phyloP scores from a whole-genome alignment of 2,113 vertebrate species.

The Rousettus leschenaultii region DNA sequence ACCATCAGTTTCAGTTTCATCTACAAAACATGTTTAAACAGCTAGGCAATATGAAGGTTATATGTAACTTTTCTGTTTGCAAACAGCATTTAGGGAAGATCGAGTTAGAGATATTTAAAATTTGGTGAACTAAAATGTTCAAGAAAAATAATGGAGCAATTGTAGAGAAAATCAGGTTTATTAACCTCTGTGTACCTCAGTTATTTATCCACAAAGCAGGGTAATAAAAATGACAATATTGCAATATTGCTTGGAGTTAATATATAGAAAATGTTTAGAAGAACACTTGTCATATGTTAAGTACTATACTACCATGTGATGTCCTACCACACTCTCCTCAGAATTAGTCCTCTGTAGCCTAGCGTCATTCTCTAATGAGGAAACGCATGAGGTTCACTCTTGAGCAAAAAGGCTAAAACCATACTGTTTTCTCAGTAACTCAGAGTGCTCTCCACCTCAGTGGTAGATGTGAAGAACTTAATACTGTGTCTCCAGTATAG shows the following conservation, averaged over 20 bases:
- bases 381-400: neutral
- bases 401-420: neutral
- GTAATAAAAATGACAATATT: neutral
- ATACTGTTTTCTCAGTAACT: neutral
- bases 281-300: neutral
- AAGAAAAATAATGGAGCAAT: neutral
- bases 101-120: neutral
- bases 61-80: constrained; percentile 44
- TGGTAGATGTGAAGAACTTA: neutral
- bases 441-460: neutral
- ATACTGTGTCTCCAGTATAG: neutral
- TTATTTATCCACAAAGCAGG: neutral
- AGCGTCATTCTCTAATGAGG: neutral
- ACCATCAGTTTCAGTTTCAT: constrained; percentile 53
- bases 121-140: neutral
- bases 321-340: neutral
- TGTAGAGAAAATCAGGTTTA: neutral
- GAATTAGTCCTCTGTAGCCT: neutral
- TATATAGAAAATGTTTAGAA: neutral
- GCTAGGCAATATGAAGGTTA: constrained; percentile 26
- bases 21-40: constrained; percentile 55
- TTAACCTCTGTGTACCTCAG: neutral
- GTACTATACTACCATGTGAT: neutral
- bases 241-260: neutral
- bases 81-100: constrained; percentile 31